phyloP scores from a whole-genome alignment of 2,797 vertebrate genomes.

The Bovichtus variegatus region DNA sequence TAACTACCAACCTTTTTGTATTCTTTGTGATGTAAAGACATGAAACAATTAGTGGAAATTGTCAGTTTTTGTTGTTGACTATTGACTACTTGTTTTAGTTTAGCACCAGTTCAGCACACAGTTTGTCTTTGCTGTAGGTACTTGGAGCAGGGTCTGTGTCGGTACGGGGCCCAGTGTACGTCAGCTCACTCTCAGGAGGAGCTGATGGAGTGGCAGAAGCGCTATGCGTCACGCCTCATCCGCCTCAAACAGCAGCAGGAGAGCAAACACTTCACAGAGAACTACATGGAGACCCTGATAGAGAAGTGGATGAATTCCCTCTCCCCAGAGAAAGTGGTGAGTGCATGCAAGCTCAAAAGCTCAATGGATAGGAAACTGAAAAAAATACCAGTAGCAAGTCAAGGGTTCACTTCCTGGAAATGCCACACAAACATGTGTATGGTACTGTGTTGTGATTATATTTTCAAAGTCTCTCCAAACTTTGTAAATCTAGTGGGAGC shows the following conservation, averaged over 20 bases:
- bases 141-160: constrained; percentile 97
- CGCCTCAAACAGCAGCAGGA: constrained; percentile 97
- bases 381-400: neutral
- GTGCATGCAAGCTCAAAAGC: constrained; percentile 13
- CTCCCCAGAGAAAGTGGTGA: constrained; percentile 98
- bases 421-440: neutral
- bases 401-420: neutral
- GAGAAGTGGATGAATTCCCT: constrained; percentile 99
- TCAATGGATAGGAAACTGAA: neutral
- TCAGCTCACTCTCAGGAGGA: constrained; percentile 99
- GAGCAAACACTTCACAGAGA: constrained; percentile 95
- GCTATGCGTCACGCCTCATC: constrained; percentile 97
- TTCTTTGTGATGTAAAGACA: neutral
- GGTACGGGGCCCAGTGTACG: constrained; percentile 98
- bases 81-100: neutral
- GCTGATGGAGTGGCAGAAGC: constrained; percentile 97
- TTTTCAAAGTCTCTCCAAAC: neutral
- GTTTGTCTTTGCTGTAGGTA: constrained; percentile 83
- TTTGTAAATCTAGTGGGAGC: neutral
- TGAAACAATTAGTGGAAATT: neutral
- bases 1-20: neutral
- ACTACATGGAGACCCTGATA: constrained; percentile 98
- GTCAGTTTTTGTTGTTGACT: neutral
- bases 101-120: constrained; percentile 7
- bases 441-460: neutral